A percentile compares a stretch with the other conserved stretches of the same genome.
Evolutionary conservation across 1,140 invertebrate genomes (phyloP).

Genomic region (Pogonus chalceus): DNA sequence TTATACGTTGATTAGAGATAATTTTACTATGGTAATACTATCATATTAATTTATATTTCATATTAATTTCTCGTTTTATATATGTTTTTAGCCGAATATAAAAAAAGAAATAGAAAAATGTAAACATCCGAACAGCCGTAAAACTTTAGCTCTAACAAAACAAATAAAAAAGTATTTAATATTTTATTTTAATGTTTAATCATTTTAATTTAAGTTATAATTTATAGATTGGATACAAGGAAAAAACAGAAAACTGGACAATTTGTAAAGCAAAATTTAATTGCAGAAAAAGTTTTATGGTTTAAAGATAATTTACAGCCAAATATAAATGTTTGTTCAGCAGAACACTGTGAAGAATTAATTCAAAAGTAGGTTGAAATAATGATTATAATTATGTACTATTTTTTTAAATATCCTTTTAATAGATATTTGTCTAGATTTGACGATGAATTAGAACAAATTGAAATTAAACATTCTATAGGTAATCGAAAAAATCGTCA

Average conservation of each 20-base stretch:
- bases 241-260: slow-evolving; percentile 51
- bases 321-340: slow-evolving; percentile 40
- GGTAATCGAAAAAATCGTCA: slow-evolving; percentile 58
- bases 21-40: too few relatives aligned
- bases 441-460: slow-evolving; percentile 67
- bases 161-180: slow-evolving; percentile 48
- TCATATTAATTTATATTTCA: too few relatives aligned
- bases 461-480: slow-evolving; percentile 61
- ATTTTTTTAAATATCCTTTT: slow-evolving; percentile 17
- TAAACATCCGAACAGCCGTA: slow-evolving; percentile 70
- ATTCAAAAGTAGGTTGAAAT: slow-evolving; percentile 43
- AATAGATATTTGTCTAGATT: slow-evolving; percentile 49
- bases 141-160: slow-evolving; percentile 56
- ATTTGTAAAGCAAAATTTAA: slow-evolving; percentile 56
- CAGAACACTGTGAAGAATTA: slow-evolving; percentile 45
- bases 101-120: slow-evolving; percentile 45
- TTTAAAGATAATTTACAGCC: slow-evolving; percentile 51
- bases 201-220: slow-evolving; percentile 11
- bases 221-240: slow-evolving; percentile 44
- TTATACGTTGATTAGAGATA: too few relatives aligned
- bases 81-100: slow-evolving; percentile 25
- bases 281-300: slow-evolving; percentile 62
- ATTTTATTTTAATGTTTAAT: slow-evolving; percentile 6
- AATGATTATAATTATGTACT: slow-evolving; percentile 13
- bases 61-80: too few relatives aligned